Conservation (phyloP, 2,797 vertebrate species). For the Danio aesculapii region DNA sequence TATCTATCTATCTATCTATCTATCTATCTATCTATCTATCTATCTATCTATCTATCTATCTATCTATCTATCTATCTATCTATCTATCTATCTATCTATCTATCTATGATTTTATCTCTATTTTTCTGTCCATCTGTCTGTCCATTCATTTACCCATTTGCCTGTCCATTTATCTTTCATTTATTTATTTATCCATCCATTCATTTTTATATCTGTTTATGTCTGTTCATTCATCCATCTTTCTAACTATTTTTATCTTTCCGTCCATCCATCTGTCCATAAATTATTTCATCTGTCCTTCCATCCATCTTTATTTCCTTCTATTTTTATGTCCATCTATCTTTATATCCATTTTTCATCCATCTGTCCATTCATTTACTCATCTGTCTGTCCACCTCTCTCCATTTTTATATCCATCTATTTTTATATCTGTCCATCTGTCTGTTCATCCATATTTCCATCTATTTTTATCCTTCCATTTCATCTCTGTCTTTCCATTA, state of each 20-base stretch:
- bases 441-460: too few species aligned
- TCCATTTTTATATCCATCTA: not conserved
- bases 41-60: too few species aligned
- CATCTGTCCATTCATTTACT: not conserved
- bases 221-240: not conserved
- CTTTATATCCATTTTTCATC: not conserved
- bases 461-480: too few species aligned
- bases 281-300: not conserved
- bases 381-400: too few species aligned
- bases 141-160: not conserved
- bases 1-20: too few species aligned
- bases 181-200: not conserved
- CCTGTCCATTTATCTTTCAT: not conserved
- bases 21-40: too few species aligned
- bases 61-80: too few species aligned
- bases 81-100: too few species aligned
- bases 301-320: slow-evolving; percentile 44
- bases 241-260: not conserved
- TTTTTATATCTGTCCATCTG: slow-evolving; percentile 46
- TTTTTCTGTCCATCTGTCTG: too few species aligned
- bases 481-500: too few species aligned
- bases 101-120: too few species aligned
- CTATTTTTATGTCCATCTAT: slow-evolving; percentile 51
- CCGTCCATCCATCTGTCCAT: not conserved
- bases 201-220: too few species aligned